These are phyloP conservation scores for Trichomalopsis sarcophagae DNA, from an alignment of 1,140 invertebrate species.

Conservation along the genomic window DNA sequence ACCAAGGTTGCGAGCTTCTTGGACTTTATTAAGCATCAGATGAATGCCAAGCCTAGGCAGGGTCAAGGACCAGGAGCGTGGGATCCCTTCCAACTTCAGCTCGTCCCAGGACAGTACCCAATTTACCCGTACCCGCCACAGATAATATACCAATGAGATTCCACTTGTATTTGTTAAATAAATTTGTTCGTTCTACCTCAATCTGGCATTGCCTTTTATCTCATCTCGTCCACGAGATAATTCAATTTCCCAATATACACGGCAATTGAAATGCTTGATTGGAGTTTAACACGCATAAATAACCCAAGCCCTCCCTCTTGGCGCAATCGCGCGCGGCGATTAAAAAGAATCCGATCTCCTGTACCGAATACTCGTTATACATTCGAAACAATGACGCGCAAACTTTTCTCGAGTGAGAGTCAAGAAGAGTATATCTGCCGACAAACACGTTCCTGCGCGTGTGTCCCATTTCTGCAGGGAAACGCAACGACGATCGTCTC, in stretches of 20 bases:
- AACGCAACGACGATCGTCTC: background rate
- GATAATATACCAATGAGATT: no score
- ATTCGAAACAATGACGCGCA: background rate
- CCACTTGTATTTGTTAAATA: no score
- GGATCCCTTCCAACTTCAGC: no score
- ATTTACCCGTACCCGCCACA: no score
- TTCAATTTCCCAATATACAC: background rate
- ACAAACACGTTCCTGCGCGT: background rate
- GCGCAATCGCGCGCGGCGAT: background rate
- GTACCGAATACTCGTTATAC: background rate
- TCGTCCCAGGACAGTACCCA: no score
- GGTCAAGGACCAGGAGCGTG: no score
- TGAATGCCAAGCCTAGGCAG: no score
- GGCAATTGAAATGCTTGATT: constrained; percentile 14
- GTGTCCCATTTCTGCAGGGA: background rate
- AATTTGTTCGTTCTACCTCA: no score
- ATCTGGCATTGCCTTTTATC: no score
- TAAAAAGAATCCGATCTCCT: background rate
- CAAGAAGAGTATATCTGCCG: background rate
- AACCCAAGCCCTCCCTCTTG: background rate
- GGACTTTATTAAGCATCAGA: no score
- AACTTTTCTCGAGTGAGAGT: constrained; percentile 3
- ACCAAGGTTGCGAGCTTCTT: background rate
- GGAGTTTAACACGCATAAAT: background rate
- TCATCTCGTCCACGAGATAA: background rate